Base-by-base conservation (phyloP, 2,113 vertebrate species). In the Corvus hawaiiensis region DNA sequence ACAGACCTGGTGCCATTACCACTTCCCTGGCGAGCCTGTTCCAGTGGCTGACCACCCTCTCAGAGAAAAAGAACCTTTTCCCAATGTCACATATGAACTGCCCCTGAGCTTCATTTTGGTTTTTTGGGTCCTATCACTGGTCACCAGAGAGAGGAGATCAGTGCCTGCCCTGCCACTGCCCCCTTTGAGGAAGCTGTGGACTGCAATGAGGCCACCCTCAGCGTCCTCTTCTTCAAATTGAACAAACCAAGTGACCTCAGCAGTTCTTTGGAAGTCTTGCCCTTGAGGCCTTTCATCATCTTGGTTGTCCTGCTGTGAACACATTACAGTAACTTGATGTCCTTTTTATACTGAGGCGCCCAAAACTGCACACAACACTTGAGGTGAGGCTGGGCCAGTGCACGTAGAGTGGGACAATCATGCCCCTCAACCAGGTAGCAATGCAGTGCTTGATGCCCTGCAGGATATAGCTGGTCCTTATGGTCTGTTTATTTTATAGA, bases 111-210 rank as follows among this genome's bases (percentile, higher is more conserved):
- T 90, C 16, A 24, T 66, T 46, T 27, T 16, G 2, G 28, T 76
- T 48, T n/a, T 4, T 58, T 1, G 0, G 9, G n/a, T 44, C 13
- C 15, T 58, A 5, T 19, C 2, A 2, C 4, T 41, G 11, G 19
- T 51, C 22, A 66, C 17, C n/a, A 75, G 35, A 30, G 13, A 69
- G 28, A 68, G 11, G 19, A 77, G 26, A 51, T 16, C 33, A 59
- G 16, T 3, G 4, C 15, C 32, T 58, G 44, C 8, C 22, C 32
- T 17, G 44, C 22, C 18, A 19, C 44, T 35, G 51, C 27, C 15
- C 2, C 0, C 16, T 20, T 11, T 30, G 16, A 59, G 16, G 61
- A 79, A 44, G 19, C 5, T 44, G 32, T 35, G 39, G 33, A 22
- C 37, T 28, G 27, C 61, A 74, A 1, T 6, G 44, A 46, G 15